Conservation (phyloP, 2,113 vertebrate genomes). For the Corythoichthys intestinalis region DNA sequence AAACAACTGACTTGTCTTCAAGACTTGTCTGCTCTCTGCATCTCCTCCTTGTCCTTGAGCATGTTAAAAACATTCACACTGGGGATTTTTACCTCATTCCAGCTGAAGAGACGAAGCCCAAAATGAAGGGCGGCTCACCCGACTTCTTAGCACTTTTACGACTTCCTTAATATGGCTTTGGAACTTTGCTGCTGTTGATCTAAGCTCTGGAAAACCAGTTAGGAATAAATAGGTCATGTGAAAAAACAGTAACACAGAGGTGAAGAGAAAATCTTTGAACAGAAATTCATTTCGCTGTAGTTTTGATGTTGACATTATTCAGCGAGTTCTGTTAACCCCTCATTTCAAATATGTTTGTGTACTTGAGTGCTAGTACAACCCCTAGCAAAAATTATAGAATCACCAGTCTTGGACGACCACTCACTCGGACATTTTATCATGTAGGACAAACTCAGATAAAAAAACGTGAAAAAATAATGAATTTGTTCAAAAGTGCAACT, state of each 20-base stretch:
- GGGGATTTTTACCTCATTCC: not conserved
- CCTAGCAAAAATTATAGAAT: too few species aligned
- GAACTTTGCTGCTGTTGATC: not conserved
- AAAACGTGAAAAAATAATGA: too few species aligned
- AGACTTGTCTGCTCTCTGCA: not conserved
- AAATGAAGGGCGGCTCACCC: not conserved
- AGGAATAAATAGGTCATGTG: slow-evolving; percentile 2
- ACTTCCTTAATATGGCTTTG: not conserved
- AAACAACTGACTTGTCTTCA: not conserved
- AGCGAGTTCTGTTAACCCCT: too few species aligned
- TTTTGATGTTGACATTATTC: not conserved
- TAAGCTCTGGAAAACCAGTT: not conserved
- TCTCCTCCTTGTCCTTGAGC: not conserved
- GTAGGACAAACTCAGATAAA: too few species aligned
- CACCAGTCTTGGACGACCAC: too few species aligned
- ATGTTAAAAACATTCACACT: not conserved
- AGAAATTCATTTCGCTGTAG: not conserved
- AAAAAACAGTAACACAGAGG: not conserved
- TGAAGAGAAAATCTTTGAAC: not conserved
- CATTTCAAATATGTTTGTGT: too few species aligned
- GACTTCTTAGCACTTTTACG: not conserved
- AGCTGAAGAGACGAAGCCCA: not conserved
- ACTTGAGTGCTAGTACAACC: too few species aligned
- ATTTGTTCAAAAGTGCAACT: too few species aligned
- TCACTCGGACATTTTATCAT: too few species aligned